Conservation (phyloP, 2,888 invertebrate genomes). For the Stegophylla sp. region DNA sequence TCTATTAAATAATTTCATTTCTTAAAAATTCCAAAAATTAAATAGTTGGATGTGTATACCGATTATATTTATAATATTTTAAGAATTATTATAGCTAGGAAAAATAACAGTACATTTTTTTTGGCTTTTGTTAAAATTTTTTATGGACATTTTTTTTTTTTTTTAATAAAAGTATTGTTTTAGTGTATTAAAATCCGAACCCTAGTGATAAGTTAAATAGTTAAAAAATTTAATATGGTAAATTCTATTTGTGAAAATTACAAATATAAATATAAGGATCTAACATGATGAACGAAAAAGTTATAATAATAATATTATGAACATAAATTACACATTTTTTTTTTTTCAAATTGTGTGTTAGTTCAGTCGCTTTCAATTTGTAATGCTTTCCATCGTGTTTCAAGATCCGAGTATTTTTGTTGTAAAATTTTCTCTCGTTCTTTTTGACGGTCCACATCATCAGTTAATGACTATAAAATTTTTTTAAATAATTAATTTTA, state of each 20-base stretch:
- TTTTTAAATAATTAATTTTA: constrained; percentile 61
- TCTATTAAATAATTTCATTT: too few species aligned
- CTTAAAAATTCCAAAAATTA: too few species aligned
- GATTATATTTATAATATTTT: too few species aligned
- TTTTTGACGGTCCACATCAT: constrained; percentile 89
- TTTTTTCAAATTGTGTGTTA: neutral
- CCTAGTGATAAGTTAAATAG: neutral
- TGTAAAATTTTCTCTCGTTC: constrained; percentile 89
- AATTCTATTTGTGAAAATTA: neutral
- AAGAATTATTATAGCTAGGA: too few species aligned
- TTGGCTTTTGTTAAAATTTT: too few species aligned
- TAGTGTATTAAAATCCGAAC: too few species aligned
- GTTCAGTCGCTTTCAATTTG: constrained; percentile 11
- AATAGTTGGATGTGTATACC: too few species aligned
- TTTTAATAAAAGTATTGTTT: too few species aligned
- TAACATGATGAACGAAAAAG: neutral
- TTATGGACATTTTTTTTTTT: too few species aligned
- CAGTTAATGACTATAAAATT: constrained; percentile 75
- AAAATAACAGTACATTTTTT: too few species aligned
- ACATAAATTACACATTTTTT: neutral
- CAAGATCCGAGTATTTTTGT: constrained; percentile 78
- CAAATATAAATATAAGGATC: too few species aligned
- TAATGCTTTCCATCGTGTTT: constrained; percentile 69
- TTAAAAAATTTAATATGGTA: neutral
- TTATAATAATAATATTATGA: neutral